A percentile compares a stretch with the other conserved stretches of the same genome.
Conservation (phyloP, 2,113 vertebrate species). For the Montifringilla adamsi region DNA sequence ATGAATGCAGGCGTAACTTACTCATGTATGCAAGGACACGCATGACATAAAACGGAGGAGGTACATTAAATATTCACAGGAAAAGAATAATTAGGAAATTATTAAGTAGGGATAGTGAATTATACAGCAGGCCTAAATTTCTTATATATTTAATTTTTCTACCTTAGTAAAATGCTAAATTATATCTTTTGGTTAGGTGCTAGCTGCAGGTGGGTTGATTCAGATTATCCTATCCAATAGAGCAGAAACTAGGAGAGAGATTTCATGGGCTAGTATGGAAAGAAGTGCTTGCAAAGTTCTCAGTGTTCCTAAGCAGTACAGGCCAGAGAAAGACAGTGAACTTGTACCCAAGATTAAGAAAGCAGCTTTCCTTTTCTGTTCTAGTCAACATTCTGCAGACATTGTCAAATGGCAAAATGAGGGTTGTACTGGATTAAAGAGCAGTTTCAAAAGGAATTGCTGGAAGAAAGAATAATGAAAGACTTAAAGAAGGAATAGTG, state of each 20-base stretch:
- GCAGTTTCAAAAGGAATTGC: neutral
- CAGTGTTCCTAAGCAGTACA: neutral
- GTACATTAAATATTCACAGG: neutral
- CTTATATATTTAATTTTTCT: neutral
- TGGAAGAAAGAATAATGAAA: neutral
- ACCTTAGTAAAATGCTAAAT: neutral
- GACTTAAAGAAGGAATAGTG: neutral
- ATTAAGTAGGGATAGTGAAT: neutral
- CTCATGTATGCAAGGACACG: neutral
- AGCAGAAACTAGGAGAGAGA: neutral
- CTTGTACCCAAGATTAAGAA: neutral
- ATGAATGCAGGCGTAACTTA: neutral
- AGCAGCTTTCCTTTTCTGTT: neutral
- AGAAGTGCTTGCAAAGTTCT: neutral
- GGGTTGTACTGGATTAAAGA: neutral
- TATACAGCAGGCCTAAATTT: neutral
- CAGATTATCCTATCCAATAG: neutral
- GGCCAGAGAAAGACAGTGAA: neutral
- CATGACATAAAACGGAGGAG: fast-evolving
- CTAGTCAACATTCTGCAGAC: neutral
- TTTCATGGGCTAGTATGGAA: neutral
- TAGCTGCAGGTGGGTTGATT: neutral
- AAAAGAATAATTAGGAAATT: neutral
- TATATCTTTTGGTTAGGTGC: neutral
- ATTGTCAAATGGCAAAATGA: neutral